Percentiles rank a stretch among this genome's conserved stretches.
Conservation (phyloP, 1,140 invertebrate species). For the Zaprionus ornatus region DNA sequence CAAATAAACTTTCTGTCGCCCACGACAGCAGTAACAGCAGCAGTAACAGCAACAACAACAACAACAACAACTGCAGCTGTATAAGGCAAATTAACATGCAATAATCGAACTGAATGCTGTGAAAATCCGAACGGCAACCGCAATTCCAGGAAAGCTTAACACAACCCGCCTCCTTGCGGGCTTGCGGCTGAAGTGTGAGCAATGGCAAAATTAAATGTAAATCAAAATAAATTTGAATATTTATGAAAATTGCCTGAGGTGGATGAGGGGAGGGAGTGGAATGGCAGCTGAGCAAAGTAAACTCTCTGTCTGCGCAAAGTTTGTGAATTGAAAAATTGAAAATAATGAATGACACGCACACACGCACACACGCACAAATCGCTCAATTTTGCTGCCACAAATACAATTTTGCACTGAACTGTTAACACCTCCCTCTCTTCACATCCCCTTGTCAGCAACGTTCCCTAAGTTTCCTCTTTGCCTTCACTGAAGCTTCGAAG, state of each 20-base stretch:
- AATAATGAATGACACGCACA: slow-evolving; percentile 74
- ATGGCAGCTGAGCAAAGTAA: not conserved
- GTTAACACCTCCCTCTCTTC: not conserved
- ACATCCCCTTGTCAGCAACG: not conserved
- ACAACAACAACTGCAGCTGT: slow-evolving; percentile 17
- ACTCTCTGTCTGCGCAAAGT: slow-evolving; percentile 55
- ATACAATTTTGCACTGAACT: slow-evolving; percentile 73
- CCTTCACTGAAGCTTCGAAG: slow-evolving; percentile 43
- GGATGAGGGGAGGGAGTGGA: not conserved
- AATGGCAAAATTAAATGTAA: slow-evolving; percentile 72
- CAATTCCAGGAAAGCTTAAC: slow-evolving; percentile 36
- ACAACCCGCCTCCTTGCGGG: slow-evolving; percentile 12
- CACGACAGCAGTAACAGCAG: slow-evolving; percentile 6
- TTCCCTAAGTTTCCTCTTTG: not conserved
- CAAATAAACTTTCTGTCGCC: slow-evolving; percentile 41
- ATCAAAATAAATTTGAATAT: slow-evolving; percentile 79
- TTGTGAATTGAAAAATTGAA: slow-evolving; percentile 79
- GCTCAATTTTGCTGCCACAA: slow-evolving; percentile 78
- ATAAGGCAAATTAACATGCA: slow-evolving; percentile 64
- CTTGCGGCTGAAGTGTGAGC: slow-evolving; percentile 26
- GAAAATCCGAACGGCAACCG: slow-evolving; percentile 51
- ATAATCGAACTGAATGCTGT: slow-evolving; percentile 65
- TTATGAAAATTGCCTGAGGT: slow-evolving; percentile 70
- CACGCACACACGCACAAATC: slow-evolving; percentile 43
- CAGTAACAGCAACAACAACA: slow-evolving; percentile 14